Base-by-base conservation (phyloP, 2,113 vertebrate species). In the Centrocercus urophasianus region DNA sequence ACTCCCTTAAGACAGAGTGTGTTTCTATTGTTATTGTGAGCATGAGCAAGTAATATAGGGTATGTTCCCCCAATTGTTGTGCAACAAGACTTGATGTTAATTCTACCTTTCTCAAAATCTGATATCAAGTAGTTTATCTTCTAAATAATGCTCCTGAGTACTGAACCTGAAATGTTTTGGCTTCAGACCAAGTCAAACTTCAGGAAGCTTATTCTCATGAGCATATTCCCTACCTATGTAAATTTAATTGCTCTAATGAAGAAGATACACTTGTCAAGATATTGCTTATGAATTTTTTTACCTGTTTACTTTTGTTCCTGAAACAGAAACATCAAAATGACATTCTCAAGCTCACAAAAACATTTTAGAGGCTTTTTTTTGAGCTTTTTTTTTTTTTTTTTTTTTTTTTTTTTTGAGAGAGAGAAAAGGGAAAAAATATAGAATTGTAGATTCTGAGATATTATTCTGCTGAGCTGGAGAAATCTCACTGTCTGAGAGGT, bases 231-330 rank as follows among this genome's bases (percentile, higher is more conserved):
- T 96, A 97, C 95, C 66, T 97, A 93, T 92, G 96, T 97, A 98
- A 98, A 98, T 96, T 95, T 97, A 97, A 98, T 97, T 98, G 97
- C 97, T 98, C 79, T 97, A 97, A 98, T 97, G 97, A 98, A 97
- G 97, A 97, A 97, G 96, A 97, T 97, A 95, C 96, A 96, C 36
- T 57, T 98, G 94, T 98, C 94, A 96, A 93, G 92, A 95, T 95
- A 81, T 85, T 96, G 89, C 88, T 94, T 97, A 92, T 8, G 83
- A 84, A 7, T 97, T 94, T 94, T 95, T 95, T 95, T 95, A 93
- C 80, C 48, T 95, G 82, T 96, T 97, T 97, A 86, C 75, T 92
- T 96, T 73, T 95, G 61, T 88, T 95, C 79, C 76, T 94, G 73
- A 97, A 94, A 91, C 89, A 94, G 80, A 96, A 97, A 87, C 32